Evolutionary conservation across 2,113 vertebrate genomes (phyloP).

Genomic region (Pseudopipra pipra): DNA sequence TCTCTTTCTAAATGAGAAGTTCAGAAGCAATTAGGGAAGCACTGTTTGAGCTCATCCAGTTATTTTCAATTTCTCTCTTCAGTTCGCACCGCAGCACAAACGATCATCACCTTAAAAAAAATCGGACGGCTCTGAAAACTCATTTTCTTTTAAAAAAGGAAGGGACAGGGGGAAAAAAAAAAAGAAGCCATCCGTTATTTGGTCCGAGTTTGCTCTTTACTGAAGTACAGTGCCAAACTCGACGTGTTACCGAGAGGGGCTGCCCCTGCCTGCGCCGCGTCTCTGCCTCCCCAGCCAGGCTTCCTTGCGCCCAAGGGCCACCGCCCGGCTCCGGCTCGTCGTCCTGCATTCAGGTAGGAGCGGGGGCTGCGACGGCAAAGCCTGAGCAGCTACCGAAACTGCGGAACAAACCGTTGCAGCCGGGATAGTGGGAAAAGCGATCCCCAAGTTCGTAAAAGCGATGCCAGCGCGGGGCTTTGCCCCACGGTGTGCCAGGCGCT

Average conservation of each 20-base stretch:
- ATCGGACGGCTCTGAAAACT: background rate
- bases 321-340: background rate
- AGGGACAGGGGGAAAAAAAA: background rate
- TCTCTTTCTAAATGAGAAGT: conserved; percentile 18
- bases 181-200: background rate
- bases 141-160: background rate
- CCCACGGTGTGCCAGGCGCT: background rate
- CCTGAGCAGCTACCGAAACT: background rate
- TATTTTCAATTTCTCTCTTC: conserved; percentile 50
- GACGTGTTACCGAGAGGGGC: conserved; percentile 8
- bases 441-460: fast-evolving
- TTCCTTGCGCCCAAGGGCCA: background rate
- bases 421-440: background rate
- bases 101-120: background rate
- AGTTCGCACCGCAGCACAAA: background rate
- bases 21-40: conserved; percentile 37
- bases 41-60: conserved; percentile 32
- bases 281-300: background rate
- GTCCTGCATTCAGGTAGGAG: conserved; percentile 45
- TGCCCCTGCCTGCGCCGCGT: background rate
- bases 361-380: background rate
- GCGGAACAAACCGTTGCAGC: background rate
- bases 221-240: background rate
- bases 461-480: background rate
- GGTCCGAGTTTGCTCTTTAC: background rate